A percentile compares a stretch with the other conserved stretches of the same genome.
phyloP scores from a whole-genome alignment of 2,797 vertebrate genomes.

The Tachyglossus aculeatus region DNA sequence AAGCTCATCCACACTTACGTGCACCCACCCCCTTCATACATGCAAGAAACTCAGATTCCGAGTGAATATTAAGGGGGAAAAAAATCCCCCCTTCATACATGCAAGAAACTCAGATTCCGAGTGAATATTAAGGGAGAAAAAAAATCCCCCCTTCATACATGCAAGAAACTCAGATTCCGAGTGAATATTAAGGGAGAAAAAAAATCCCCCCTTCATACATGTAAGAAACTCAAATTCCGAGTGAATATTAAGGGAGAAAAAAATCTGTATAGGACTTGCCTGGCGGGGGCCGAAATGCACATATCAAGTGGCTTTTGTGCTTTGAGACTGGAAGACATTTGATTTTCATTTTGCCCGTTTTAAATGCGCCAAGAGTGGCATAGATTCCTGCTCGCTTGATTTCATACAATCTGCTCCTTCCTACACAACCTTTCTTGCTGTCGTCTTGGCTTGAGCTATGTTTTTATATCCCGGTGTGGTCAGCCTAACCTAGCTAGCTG shows the following conservation, averaged over 20 bases:
- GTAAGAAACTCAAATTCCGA: no score
- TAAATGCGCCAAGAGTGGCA: conserved; percentile 51
- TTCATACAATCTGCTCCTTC: conserved; percentile 30
- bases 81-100: no score
- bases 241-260: conserved; percentile 17
- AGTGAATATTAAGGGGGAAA: conserved; percentile 3
- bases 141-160: no score
- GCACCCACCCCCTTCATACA: no score
- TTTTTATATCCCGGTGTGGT: background rate
- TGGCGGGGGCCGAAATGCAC: conserved; percentile 34
- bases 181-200: conserved; percentile 5
- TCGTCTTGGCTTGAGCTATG: background rate
- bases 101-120: no score
- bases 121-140: conserved; percentile 5
- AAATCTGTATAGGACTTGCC: conserved; percentile 38
- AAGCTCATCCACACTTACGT: no score
- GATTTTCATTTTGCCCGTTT: conserved; percentile 59
- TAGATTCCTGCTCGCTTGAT: conserved; percentile 29
- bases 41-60: no score
- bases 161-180: no score
- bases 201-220: no score
- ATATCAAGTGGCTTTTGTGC: conserved; percentile 37
- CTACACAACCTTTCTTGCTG: conserved; percentile 22
- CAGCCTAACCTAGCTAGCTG: conserved; percentile 1
- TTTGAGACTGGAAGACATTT: conserved; percentile 52